Evolutionary conservation across 2,888 invertebrate species (phyloP).

Genomic region (Sialis lutaria): DNA sequence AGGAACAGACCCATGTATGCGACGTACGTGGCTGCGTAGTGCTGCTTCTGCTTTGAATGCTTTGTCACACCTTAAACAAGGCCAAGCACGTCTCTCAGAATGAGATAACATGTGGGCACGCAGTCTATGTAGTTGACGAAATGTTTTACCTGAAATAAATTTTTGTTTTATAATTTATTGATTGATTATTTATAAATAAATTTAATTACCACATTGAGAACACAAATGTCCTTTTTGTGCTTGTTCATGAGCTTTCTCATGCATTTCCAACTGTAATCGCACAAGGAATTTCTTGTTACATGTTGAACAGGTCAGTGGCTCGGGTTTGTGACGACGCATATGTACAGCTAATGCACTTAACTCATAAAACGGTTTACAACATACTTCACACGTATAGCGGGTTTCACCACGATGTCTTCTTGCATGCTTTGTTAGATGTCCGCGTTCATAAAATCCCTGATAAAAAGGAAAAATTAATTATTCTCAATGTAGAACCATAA

Average conservation of each 20-base stretch:
- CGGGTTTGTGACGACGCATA: neutral
- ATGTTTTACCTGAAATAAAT: neutral
- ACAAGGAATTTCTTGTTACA: constrained; percentile 1
- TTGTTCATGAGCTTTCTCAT: neutral
- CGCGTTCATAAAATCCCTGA: constrained; percentile 27
- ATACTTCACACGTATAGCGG: constrained; percentile 1
- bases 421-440: constrained; percentile 27
- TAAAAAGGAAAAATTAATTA: too few species aligned
- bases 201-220: neutral
- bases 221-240: neutral
- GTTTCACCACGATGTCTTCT: constrained; percentile 22
- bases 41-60: neutral
- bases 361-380: neutral
- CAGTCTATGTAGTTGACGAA: neutral
- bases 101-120: neutral
- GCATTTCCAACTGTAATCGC: neutral
- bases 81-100: neutral
- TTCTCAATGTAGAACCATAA: too few species aligned
- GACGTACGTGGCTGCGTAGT: neutral
- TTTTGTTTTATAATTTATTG: neutral
- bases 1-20: neutral
- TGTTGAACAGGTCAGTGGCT: neutral
- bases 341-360: neutral
- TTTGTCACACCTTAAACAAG: neutral
- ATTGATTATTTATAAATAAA: neutral